These are phyloP conservation scores for Arizona elegans DNA, from an alignment of 2,113 vertebrate genomes.

Conservation along the genomic window DNA sequence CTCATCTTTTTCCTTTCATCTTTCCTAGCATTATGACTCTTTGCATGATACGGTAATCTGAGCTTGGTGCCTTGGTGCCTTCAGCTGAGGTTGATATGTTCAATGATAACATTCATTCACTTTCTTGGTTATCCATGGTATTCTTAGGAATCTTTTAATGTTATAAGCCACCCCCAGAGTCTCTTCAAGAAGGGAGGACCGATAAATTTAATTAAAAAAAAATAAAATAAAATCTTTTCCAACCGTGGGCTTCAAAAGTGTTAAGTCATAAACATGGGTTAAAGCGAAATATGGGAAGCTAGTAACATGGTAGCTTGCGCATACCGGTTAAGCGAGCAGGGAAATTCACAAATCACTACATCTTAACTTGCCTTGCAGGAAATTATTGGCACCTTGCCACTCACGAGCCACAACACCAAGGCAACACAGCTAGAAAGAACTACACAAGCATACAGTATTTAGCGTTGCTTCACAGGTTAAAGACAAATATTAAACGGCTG, in stretches of 20 bases:
- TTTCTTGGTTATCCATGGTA: neutral
- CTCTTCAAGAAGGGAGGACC: neutral
- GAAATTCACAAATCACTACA: neutral
- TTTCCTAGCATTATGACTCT: neutral
- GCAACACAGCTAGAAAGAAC: neutral
- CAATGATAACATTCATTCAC: neutral
- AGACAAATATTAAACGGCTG: neutral
- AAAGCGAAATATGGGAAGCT: neutral
- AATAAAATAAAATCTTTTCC: neutral
- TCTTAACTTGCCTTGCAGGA: neutral
- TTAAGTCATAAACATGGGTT: neutral
- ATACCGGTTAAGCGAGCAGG: neutral
- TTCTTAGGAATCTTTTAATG: neutral
- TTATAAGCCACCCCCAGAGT: neutral
- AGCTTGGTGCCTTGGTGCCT: neutral
- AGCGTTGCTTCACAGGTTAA: neutral
- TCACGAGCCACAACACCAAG: neutral
- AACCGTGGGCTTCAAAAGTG: neutral
- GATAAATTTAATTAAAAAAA: neutral
- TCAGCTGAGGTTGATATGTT: neutral
- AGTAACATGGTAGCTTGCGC: neutral
- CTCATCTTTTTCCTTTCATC: neutral
- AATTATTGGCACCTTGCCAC: neutral
- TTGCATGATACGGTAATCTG: neutral
- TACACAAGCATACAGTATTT: neutral